Evolutionary conservation across 2,888 invertebrate genomes (phyloP).

Genomic region (Trisateles emortualis): DNA sequence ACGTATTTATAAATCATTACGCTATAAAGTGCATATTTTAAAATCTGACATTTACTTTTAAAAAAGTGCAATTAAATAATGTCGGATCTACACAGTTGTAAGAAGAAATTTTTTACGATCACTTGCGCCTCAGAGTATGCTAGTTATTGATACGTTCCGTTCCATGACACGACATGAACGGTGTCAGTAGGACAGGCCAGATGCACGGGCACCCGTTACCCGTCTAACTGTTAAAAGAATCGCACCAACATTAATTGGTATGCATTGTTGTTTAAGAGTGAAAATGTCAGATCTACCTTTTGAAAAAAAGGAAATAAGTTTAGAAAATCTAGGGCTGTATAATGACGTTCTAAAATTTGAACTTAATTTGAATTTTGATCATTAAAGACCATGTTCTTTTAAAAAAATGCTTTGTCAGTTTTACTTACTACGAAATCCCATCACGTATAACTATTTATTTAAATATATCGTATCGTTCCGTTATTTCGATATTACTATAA

Average conservation of each 20-base stretch:
- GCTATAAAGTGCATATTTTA: too few relatives aligned
- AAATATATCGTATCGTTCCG: conserved; percentile 46
- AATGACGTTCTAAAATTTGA: too few relatives aligned
- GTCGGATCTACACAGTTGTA: not conserved
- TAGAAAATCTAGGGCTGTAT: too few relatives aligned
- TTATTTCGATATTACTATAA: conserved; percentile 56
- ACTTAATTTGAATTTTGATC: too few relatives aligned
- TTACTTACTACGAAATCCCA: too few relatives aligned
- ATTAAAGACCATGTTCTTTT: too few relatives aligned
- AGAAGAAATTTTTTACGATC: conserved; percentile 24
- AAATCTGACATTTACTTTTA: too few relatives aligned
- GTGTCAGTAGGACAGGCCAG: conserved; percentile 83
- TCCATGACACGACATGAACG: conserved; percentile 63
- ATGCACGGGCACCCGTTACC: conserved; percentile 78
- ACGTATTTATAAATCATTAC: too few relatives aligned
- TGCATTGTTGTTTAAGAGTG: conserved; percentile 66
- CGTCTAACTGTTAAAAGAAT: conserved; percentile 80
- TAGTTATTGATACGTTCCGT: conserved; percentile 62
- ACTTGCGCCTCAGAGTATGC: conserved; percentile 42
- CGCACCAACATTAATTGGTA: conserved; percentile 67
- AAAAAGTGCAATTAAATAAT: too few relatives aligned
- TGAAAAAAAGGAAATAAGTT: not conserved
- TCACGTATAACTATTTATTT: conserved; percentile 33
- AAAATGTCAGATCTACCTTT: conserved; percentile 61
- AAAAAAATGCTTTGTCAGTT: not conserved